Base-by-base conservation (phyloP, 2,113 vertebrate species). In the Proteles cristata region DNA sequence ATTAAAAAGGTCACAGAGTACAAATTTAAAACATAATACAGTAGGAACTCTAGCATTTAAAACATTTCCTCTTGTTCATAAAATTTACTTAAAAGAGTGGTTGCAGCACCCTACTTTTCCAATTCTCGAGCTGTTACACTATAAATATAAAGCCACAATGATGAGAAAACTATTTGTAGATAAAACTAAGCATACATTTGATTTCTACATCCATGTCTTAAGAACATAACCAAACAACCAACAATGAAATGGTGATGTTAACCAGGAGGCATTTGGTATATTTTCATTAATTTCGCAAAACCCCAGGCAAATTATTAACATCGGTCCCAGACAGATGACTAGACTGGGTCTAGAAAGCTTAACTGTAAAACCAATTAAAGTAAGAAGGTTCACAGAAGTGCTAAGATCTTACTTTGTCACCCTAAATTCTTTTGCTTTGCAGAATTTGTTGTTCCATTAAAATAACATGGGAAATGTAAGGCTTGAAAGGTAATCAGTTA, bases 1-100 rank as follows among this genome's bases (percentile, higher is more conserved):
- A 97, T 77, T 12, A 39, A 96, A 61, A 97, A 95, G 63, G 45
- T 93, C 85, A 96, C 68, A 82, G 61, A 81, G 9, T 91, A 55
- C 53, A 88, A 85, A 88, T 79, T 95, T 97, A 73, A 91, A 77
- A 80, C 21, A 94, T 33, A 90, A 50, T 71, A 80, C 53, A 69
- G 14, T 63, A 84, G 77, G 92, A 89, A 58, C 28, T 45, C 17
- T 35, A 77, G 19, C 90, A 82, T 96, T 96, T 88, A 15, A 68
- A 77, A 71, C 87, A 55, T 53, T 17, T 63, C 45, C 1, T 61
- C 63, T 93, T 95, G 14, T 74, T 81, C 35, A 80, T 74, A 89
- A 97, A 96, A 95, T 84, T 92, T 28, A 74, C 0, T 19, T 93
- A 17, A 93, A 80, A 2, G 6, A 65, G 14, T 85, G 0, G 7